phyloP scores from a whole-genome alignment of 2,797 vertebrate species.

The Brachymystax lenok region DNA sequence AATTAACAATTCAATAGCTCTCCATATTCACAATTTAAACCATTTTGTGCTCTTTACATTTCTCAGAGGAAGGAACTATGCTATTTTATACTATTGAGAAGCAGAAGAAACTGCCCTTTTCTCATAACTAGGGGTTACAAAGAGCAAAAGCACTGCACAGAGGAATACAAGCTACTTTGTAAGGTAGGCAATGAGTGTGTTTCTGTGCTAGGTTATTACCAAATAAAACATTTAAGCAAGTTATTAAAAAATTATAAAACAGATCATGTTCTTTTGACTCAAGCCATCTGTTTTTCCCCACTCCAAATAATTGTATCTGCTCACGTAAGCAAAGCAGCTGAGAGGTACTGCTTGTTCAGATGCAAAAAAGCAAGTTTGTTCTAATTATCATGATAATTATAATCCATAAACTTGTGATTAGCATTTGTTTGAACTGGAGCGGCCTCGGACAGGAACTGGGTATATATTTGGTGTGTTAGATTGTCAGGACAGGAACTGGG shows the following conservation, averaged over 20 bases:
- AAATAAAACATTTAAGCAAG: conserved; percentile 20
- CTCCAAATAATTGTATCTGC: conserved; percentile 16
- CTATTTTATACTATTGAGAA: conserved; percentile 54
- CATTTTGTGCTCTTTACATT: conserved; percentile 28
- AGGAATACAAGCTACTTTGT: conserved; percentile 24
- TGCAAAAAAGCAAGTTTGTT: conserved; percentile 18
- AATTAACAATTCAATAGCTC: conserved; percentile 3
- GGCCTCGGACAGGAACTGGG: conserved; percentile 17
- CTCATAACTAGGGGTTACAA: conserved; percentile 46
- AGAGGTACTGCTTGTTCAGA: conserved; percentile 8
- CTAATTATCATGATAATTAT: conserved; percentile 36
- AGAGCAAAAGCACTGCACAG: conserved; percentile 26
- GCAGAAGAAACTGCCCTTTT: conserved; percentile 26
- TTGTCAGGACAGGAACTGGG: not conserved
- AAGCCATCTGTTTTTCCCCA: not conserved
- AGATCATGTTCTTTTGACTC: conserved; percentile 23
- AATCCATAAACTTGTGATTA: conserved; percentile 43
- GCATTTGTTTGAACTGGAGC: conserved; percentile 36
- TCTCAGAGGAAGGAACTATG: conserved; percentile 34
- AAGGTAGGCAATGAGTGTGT: conserved; percentile 16
- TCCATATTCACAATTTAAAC: conserved; percentile 40
- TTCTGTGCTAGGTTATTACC: conserved; percentile 34
- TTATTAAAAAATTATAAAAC: conserved; percentile 3
- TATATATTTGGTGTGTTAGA: conserved; percentile 23
- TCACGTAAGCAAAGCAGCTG: conserved; percentile 2